Percentiles rank a stretch among this genome's conserved stretches.
These are phyloP conservation scores for Eupithecia exiguata DNA, from an alignment of 2,888 invertebrate species.

Conservation along the genomic window DNA sequence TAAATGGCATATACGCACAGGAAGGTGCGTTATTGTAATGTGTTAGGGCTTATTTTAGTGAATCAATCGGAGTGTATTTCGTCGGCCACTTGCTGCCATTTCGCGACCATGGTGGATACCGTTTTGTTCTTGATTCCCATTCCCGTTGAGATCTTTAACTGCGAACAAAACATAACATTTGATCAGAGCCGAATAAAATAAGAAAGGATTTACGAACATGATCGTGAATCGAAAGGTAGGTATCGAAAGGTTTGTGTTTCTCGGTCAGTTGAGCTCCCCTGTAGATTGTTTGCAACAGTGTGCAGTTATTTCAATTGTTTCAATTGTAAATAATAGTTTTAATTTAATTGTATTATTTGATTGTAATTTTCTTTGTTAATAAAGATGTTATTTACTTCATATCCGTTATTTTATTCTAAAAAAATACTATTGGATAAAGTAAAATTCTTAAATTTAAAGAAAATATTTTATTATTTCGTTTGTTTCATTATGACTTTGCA, in stretches of 20 bases:
- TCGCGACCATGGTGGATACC: slow-evolving; percentile 85
- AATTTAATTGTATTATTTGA: too few species aligned
- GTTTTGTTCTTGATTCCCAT: slow-evolving; percentile 85
- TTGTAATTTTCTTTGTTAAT: too few species aligned
- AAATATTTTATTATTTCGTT: too few species aligned
- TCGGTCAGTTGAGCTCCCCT: too few species aligned
- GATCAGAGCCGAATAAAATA: background rate
- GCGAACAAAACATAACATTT: slow-evolving; percentile 43
- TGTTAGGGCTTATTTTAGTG: slow-evolving; percentile 11
- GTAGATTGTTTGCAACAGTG: too few species aligned
- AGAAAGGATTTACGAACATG: background rate
- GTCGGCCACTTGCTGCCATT: slow-evolving; percentile 87
- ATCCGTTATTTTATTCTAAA: too few species aligned
- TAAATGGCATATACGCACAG: background rate
- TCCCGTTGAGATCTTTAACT: slow-evolving; percentile 76
- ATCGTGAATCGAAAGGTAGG: background rate
- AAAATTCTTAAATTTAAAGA: too few species aligned
- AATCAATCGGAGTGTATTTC: slow-evolving; percentile 71
- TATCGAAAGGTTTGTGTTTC: background rate
- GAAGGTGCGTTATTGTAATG: background rate
- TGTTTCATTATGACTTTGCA: too few species aligned
- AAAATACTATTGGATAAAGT: too few species aligned
- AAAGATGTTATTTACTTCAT: too few species aligned
- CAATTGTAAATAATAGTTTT: too few species aligned
- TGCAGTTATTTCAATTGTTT: too few species aligned